phyloP scores from a whole-genome alignment of 2,113 vertebrate species.

The Campylorhamphus procurvoides region DNA sequence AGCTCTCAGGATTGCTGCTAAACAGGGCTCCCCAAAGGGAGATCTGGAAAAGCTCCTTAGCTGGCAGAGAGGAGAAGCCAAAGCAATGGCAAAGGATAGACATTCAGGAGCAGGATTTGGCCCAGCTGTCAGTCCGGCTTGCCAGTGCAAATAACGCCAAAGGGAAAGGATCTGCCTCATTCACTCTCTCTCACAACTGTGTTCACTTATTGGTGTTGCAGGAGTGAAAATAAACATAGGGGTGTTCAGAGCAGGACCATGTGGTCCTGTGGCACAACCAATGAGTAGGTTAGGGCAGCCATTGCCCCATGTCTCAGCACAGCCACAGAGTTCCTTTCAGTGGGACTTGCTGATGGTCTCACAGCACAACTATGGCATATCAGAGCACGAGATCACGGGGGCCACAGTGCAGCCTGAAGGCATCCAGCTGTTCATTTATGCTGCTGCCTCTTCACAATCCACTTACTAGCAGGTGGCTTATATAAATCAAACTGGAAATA shows the following conservation, averaged over 20 bases:
- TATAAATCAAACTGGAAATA: slow-evolving; percentile 15
- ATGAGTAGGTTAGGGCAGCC: background rate
- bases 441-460: background rate
- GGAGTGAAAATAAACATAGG: background rate
- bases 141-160: background rate
- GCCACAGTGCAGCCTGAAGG: background rate
- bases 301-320: background rate
- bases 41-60: background rate
- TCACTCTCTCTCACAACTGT: background rate
- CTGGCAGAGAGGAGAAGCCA: background rate
- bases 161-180: background rate
- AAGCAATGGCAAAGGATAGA: background rate
- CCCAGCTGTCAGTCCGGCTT: background rate
- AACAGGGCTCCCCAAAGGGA: background rate
- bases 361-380: background rate
- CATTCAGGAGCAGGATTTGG: background rate
- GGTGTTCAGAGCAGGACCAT: background rate
- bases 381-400: background rate
- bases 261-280: rapidly evolving
- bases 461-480: background rate
- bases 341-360: background rate
- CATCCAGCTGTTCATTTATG: background rate
- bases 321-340: background rate
- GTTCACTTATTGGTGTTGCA: background rate
- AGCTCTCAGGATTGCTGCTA: background rate